Percentiles rank a stretch among this genome's conserved stretches.
Evolutionary conservation across 2,888 invertebrate genomes (phyloP).

Genomic region (Geotrupes spiniger): DNA sequence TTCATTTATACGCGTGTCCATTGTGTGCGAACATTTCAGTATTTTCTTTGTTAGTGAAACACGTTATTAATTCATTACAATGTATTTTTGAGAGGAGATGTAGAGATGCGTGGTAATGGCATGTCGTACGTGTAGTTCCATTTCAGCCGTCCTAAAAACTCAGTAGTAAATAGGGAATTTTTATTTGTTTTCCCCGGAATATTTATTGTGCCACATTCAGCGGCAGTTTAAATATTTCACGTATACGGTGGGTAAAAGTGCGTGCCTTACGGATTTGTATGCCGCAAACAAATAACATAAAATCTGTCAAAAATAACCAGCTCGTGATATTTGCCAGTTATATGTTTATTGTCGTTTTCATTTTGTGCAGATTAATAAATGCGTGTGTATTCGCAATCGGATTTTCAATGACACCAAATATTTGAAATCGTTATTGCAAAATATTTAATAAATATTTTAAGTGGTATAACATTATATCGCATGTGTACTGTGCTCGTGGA

Average conservation of each 20-base stretch:
- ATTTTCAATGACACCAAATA: not conserved
- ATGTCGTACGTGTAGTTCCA: conserved; percentile 9
- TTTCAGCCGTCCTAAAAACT: conserved; percentile 12
- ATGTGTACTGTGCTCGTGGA: no score
- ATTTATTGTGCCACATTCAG: conserved; percentile 9
- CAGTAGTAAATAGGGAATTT: conserved; percentile 13
- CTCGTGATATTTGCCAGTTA: conserved; percentile 5
- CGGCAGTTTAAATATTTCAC: conserved; percentile 11
- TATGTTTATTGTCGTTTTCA: conserved; percentile 2
- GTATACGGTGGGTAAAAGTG: conserved; percentile 2
- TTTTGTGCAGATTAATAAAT: conserved; percentile 1
- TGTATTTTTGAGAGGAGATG: conserved; percentile 10
- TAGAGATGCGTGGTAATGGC: conserved; percentile 3
- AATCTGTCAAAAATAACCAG: conserved; percentile 2
- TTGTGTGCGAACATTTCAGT: no score
- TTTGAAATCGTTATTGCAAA: no score
- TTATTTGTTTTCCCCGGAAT: conserved; percentile 9
- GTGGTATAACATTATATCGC: no score
- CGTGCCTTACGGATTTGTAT: conserved; percentile 5
- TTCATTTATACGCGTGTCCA: no score
- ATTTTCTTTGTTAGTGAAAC: no score
- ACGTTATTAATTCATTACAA: conserved; percentile 11
- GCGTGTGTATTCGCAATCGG: not conserved
- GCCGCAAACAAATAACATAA: conserved; percentile 5
- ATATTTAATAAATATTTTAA: no score